Percentiles rank a stretch among this genome's conserved stretches.
Evolutionary conservation across 2,888 invertebrate species (phyloP).

Genomic region (Melolontha melolontha): DNA sequence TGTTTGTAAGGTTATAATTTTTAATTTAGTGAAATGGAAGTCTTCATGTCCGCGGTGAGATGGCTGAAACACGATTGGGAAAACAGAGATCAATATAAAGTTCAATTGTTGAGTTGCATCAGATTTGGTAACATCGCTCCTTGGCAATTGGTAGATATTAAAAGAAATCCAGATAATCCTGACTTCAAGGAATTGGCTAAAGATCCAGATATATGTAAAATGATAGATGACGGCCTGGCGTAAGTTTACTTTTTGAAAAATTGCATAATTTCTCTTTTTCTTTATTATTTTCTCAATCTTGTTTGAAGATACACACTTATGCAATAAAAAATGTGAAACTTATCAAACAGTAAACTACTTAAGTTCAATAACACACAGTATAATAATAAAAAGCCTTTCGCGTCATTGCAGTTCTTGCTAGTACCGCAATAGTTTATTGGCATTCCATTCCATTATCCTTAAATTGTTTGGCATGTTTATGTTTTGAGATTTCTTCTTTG

Average conservation of each 20-base stretch:
- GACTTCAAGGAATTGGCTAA: constrained; percentile 79
- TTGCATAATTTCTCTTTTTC: too few relatives aligned
- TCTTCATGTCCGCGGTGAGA: constrained; percentile 83
- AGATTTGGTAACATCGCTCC: constrained; percentile 84
- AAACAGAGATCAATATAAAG: constrained; percentile 69
- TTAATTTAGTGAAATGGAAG: constrained; percentile 74
- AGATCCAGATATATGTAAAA: constrained; percentile 77
- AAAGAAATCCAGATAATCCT: constrained; percentile 78
- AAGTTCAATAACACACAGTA: too few relatives aligned
- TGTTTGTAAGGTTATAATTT: background rate
- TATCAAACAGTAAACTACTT: too few relatives aligned
- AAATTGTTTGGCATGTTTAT: too few relatives aligned
- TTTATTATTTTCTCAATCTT: background rate
- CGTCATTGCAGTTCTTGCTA: too few relatives aligned
- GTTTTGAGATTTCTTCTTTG: too few relatives aligned
- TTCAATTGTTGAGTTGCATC: constrained; percentile 77
- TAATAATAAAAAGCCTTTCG: too few relatives aligned
- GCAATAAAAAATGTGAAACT: too few relatives aligned
- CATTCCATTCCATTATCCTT: too few relatives aligned
- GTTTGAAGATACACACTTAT: constrained; percentile 9
- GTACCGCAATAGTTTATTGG: too few relatives aligned
- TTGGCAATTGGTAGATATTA: constrained; percentile 84
- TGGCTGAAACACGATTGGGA: constrained; percentile 83
- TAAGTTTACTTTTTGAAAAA: too few relatives aligned
- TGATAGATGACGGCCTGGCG: constrained; percentile 86